These are phyloP conservation scores for Musca vetustissima DNA, from an alignment of 1,140 invertebrate species.

Conservation along the genomic window DNA sequence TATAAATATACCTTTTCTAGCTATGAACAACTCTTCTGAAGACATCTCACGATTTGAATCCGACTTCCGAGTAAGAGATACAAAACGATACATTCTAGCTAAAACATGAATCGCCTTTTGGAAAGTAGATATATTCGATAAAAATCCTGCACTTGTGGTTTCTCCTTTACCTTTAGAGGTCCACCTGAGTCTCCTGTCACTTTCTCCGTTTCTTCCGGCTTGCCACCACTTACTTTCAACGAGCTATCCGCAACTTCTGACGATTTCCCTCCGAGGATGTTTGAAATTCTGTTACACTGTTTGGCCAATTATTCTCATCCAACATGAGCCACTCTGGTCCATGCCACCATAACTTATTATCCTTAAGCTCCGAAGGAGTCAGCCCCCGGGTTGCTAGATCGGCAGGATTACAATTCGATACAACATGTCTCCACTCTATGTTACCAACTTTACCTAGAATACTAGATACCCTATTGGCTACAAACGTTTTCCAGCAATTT, in stretches of 20 bases:
- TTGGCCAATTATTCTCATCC: neutral
- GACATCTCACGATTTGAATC: neutral
- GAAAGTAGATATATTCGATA: too few species aligned
- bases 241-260: neutral
- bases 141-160: too few species aligned
- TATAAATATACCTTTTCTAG: neutral
- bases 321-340: constrained; percentile 33
- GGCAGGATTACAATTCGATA: constrained; percentile 39
- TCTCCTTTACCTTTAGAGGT: too few species aligned
- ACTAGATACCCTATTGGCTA: constrained; percentile 15
- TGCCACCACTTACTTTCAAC: neutral
- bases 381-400: constrained; percentile 32
- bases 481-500: constrained; percentile 41
- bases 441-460: neutral
- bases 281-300: neutral
- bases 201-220: too few species aligned
- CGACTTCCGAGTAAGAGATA: neutral
- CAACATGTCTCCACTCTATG: neutral
- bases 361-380: constrained; percentile 4
- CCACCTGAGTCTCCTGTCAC: too few species aligned
- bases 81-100: neutral
- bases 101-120: neutral
- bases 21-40: neutral
- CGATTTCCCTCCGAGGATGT: neutral
- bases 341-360: constrained; percentile 35